These are phyloP conservation scores for Tragelaphus scriptus DNA, from an alignment of 2,113 vertebrate species.

Conservation along the genomic window DNA sequence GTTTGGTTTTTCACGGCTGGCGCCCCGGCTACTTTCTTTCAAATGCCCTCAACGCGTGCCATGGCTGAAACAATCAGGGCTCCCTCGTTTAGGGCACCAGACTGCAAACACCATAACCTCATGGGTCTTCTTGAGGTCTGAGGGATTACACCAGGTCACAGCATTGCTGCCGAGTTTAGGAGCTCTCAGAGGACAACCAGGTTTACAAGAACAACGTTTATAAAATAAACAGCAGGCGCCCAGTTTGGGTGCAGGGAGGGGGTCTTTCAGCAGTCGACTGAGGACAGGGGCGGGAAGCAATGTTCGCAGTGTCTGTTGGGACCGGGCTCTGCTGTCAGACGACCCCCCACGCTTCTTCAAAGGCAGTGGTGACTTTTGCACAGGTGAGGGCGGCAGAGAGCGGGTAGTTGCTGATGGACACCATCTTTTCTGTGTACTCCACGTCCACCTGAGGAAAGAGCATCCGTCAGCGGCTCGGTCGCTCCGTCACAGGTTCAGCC, in stretches of 20 bases:
- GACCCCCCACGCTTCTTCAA: conserved; percentile 95
- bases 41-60: neutral
- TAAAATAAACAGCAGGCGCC: conserved; percentile 11
- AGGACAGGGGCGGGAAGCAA: neutral
- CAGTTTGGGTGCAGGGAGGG: neutral
- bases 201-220: conserved; percentile 51
- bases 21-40: conserved; percentile 48
- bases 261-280: neutral
- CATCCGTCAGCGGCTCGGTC: neutral
- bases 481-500: neutral
- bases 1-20: conserved; percentile 74
- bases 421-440: conserved; percentile 92
- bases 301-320: neutral
- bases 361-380: conserved; percentile 95
- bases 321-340: conserved; percentile 76
- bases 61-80: neutral
- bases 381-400: conserved; percentile 96
- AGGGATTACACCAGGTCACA: neutral
- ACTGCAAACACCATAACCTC: neutral
- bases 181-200: neutral
- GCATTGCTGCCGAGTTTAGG: neutral
- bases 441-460: conserved; percentile 84
- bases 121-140: neutral
- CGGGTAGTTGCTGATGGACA: conserved; percentile 97
- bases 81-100: neutral